Conservation (phyloP, 2,113 vertebrate species). For the Chaenocephalus aceratus region DNA sequence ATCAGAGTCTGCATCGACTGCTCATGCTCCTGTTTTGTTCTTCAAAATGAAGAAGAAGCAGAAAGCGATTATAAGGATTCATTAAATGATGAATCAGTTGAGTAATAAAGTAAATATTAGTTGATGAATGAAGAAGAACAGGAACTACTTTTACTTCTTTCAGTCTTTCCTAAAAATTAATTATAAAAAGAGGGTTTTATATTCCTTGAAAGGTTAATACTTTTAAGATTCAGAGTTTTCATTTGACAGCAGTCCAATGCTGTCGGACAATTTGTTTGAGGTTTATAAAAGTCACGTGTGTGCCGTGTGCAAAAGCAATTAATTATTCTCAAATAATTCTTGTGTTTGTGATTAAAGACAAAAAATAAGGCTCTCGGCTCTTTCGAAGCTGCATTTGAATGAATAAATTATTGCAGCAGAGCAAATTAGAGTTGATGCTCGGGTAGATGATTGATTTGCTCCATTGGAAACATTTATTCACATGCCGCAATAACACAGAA, state of each 20-base stretch:
- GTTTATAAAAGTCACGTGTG: not conserved
- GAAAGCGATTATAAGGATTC: no score
- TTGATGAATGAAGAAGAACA: no score
- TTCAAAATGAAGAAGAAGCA: no score
- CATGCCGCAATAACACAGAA: not conserved
- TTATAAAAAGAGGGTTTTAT: no score
- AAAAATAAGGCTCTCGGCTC: not conserved
- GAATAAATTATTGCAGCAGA: not conserved
- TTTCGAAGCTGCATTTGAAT: not conserved
- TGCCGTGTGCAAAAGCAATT: not conserved
- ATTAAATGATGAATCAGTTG: no score
- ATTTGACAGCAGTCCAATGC: not conserved
- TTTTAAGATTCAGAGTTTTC: not conserved
- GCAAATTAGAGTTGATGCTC: not conserved
- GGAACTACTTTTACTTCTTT: no score
- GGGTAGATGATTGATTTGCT: not conserved
- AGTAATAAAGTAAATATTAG: no score
- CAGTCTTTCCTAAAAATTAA: no score
- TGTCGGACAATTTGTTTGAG: not conserved
- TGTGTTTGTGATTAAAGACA: not conserved
- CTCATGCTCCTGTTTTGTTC: no score
- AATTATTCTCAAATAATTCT: not conserved
- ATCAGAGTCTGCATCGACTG: no score
- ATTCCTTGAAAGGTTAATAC: no score
- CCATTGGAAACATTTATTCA: not conserved